Conservation (phyloP, 1,140 invertebrate species). For the Armadillidium nasatum region DNA sequence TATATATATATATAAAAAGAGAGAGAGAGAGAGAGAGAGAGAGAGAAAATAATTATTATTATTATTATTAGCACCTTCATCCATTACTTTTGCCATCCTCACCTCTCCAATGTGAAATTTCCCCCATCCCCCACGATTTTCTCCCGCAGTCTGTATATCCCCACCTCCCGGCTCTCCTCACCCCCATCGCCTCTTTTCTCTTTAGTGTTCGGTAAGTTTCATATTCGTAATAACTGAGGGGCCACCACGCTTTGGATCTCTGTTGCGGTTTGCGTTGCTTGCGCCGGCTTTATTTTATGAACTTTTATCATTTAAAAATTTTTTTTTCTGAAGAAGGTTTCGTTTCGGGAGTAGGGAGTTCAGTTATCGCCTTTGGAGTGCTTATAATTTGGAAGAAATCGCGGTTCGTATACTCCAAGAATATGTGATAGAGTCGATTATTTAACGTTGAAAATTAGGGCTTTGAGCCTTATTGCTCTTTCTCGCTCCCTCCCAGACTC, state of each 20-base stretch:
- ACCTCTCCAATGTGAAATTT: neutral
- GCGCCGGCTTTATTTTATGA: conserved; percentile 3
- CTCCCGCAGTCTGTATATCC: neutral
- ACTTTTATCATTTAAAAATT: neutral
- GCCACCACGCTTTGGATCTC: conserved; percentile 4
- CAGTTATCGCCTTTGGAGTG: too few species aligned
- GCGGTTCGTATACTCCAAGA: neutral
- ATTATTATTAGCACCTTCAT: neutral
- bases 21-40: too few species aligned
- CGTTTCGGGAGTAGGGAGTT: neutral
- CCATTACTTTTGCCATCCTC: neutral
- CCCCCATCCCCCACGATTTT: neutral
- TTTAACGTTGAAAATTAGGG: neutral
- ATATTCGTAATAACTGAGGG: conserved; percentile 1
- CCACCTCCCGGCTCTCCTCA: neutral
- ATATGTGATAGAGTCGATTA: neutral
- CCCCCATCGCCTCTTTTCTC: conserved; percentile 4
- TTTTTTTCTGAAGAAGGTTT: neutral
- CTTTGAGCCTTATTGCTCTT: neutral
- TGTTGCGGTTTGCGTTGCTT: neutral
- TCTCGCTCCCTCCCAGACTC: neutral
- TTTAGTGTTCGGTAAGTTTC: neutral
- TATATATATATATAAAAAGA: too few species aligned
- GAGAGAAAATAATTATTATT: too few species aligned
- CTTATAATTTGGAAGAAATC: neutral